These are phyloP conservation scores for Erannis defoliaria DNA, from an alignment of 2,888 invertebrate genomes.

Conservation along the genomic window DNA sequence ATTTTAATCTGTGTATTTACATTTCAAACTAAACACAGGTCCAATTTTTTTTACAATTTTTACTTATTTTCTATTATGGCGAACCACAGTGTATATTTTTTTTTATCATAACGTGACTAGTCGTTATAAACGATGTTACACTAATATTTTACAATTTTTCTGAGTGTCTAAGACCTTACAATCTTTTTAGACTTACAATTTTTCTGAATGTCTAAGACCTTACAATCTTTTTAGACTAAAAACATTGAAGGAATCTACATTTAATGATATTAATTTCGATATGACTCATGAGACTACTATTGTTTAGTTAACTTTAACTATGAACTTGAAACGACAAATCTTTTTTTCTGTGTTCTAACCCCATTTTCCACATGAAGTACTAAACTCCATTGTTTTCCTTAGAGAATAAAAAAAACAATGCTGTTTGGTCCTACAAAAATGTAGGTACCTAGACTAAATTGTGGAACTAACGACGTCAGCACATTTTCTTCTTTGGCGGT, in stretches of 20 bases:
- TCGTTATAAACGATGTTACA: conserved; percentile 49
- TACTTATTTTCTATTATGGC: conserved; percentile 59
- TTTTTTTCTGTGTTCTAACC: conserved; percentile 30
- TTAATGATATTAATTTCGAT: conserved; percentile 50
- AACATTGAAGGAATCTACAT: conserved; percentile 58
- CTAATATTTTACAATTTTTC: conserved; percentile 34
- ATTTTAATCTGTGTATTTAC: neutral
- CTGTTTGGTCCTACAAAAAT: neutral
- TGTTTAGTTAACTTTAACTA: conserved; percentile 26
- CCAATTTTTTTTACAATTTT: conserved; percentile 44
- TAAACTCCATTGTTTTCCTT: conserved; percentile 7
- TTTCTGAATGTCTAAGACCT: conserved; percentile 36
- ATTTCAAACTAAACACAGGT: conserved; percentile 23
- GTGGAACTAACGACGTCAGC: conserved; percentile 19
- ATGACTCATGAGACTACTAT: conserved; percentile 57
- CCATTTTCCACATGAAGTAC: conserved; percentile 7
- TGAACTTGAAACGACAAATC: conserved; percentile 30
- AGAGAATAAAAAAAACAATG: conserved; percentile 5
- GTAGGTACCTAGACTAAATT: conserved; percentile 9
- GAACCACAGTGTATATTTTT: conserved; percentile 52
- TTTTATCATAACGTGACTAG: conserved; percentile 48
- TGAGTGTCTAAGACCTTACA: conserved; percentile 37
- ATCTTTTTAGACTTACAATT: conserved; percentile 50
- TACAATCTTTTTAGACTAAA: conserved; percentile 59
- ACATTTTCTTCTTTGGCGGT: neutral